Evolutionary conservation across 2,888 invertebrate species (phyloP).

Genomic region (Leptinotarsa juncta): DNA sequence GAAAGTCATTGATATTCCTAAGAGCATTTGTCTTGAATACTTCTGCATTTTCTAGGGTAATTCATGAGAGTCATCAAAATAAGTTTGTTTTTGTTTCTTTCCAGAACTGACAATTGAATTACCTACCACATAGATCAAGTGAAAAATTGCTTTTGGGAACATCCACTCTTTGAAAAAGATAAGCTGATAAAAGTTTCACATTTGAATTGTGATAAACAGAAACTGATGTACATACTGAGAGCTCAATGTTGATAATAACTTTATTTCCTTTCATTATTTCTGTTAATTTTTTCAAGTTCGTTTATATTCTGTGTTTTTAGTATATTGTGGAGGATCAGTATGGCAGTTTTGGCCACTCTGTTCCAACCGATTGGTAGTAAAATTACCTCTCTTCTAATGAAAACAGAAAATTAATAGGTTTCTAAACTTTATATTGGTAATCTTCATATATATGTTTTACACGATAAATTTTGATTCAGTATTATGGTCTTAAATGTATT

Average conservation of each 20-base stretch:
- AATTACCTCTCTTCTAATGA: background rate
- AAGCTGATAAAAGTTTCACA: background rate
- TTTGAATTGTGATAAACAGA: background rate
- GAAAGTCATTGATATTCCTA: background rate
- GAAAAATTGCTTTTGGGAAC: background rate
- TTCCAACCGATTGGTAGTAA: background rate
- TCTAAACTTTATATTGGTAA: background rate
- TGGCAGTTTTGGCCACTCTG: background rate
- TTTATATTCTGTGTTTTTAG: background rate
- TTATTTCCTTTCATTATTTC: background rate
- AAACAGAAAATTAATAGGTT: background rate
- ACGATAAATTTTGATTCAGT: conserved; percentile 22
- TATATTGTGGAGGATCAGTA: background rate
- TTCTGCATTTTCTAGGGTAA: background rate
- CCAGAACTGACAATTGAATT: background rate
- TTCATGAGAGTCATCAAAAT: background rate
- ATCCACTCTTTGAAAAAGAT: background rate
- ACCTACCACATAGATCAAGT: no score
- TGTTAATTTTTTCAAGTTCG: background rate
- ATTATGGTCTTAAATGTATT: conserved; percentile 18
- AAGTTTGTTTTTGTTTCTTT: background rate
- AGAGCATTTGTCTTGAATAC: background rate
- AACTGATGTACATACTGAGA: conserved; percentile 11
- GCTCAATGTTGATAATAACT: background rate
- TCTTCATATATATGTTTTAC: conserved; percentile 19